Conservation (phyloP, 2,113 vertebrate genomes). For the Numida meleagris region DNA sequence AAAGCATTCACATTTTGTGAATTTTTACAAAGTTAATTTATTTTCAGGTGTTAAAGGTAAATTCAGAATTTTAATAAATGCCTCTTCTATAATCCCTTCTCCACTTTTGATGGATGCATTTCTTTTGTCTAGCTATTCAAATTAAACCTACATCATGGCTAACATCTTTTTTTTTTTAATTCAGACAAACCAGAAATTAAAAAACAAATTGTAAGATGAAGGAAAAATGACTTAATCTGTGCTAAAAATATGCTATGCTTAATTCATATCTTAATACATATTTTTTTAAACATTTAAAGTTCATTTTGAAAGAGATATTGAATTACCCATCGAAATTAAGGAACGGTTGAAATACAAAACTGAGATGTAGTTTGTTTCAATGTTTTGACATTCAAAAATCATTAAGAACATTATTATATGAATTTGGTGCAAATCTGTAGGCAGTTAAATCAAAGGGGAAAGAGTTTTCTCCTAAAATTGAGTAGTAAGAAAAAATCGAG, state of each 20-base stretch:
- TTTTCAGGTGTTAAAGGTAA: background rate
- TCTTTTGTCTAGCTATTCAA: background rate
- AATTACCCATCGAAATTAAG: background rate
- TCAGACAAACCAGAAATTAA: background rate
- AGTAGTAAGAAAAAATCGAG: background rate
- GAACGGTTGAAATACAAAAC: background rate
- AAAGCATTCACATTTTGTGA: background rate
- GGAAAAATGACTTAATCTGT: background rate
- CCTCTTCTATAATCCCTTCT: background rate
- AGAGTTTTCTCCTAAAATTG: background rate
- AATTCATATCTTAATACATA: background rate
- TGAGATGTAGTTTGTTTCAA: background rate
- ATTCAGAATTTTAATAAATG: background rate
- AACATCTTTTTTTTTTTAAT: background rate
- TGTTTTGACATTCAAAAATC: background rate
- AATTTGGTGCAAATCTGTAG: background rate
- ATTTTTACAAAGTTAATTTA: background rate
- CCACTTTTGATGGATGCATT: background rate
- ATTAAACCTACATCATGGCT: fast-evolving
- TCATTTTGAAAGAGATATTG: background rate
- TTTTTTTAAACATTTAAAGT: background rate
- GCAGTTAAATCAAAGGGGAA: background rate
- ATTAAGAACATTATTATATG: background rate
- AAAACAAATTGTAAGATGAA: background rate
- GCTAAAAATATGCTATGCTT: background rate